These are phyloP conservation scores for Megaleporinus macrocephalus DNA, from an alignment of 2,113 vertebrate species.

Conservation along the genomic window DNA sequence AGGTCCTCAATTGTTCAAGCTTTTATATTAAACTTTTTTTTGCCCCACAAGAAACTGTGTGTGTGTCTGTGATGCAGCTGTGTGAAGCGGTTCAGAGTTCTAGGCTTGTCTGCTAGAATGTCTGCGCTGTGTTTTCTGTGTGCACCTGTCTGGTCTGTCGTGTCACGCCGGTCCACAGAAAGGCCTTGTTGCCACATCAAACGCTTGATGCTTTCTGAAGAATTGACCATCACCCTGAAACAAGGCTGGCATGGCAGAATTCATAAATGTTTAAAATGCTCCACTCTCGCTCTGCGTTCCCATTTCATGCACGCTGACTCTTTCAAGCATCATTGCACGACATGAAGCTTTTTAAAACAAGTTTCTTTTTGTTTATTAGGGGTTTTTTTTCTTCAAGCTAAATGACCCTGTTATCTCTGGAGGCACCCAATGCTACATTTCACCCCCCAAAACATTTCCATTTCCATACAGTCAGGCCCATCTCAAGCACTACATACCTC, in stretches of 20 bases:
- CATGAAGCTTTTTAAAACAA: background rate
- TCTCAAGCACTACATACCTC: background rate
- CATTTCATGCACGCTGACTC: background rate
- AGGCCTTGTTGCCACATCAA: background rate
- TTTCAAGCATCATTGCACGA: background rate
- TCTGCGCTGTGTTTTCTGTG: background rate
- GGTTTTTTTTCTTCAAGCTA: background rate
- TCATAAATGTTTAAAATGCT: slow-evolving; percentile 9
- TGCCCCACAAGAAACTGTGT: background rate
- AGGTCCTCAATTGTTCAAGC: slow-evolving; percentile 17
- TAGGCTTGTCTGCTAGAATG: background rate
- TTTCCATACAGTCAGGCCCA: background rate
- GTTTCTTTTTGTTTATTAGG: background rate
- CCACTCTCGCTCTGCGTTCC: background rate
- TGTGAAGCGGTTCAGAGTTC: background rate
- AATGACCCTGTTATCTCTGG: background rate
- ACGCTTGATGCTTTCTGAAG: background rate
- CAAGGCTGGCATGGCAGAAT: background rate
- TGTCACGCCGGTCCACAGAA: background rate
- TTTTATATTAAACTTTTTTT: slow-evolving; percentile 49
- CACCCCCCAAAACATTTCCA: background rate
- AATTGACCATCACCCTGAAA: background rate
- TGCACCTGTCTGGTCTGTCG: background rate
- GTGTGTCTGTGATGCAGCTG: background rate
- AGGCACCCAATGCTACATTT: background rate